A percentile compares a stretch with the other conserved stretches of the same genome.
phyloP scores from a whole-genome alignment of 2,113 vertebrate species.

The Alethe diademata region DNA sequence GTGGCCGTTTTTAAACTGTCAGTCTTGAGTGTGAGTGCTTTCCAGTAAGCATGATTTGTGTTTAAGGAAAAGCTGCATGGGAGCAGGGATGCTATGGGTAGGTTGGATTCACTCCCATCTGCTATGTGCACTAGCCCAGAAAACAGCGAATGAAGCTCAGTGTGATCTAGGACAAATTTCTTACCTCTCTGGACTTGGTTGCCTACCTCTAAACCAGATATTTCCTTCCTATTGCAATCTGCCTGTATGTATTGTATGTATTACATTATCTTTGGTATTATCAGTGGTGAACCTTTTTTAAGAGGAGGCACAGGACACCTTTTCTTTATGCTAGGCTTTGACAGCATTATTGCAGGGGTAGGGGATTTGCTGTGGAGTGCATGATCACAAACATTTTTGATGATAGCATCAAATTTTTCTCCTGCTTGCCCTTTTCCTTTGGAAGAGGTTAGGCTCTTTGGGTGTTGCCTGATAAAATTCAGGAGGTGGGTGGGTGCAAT shows the following conservation, averaged over 20 bases:
- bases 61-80: neutral
- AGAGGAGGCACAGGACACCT: neutral
- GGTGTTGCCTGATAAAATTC: conserved; percentile 20
- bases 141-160: neutral
- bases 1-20: neutral
- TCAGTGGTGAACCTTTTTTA: neutral
- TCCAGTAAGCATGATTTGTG: neutral
- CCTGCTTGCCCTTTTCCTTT: neutral
- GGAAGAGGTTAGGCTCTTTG: neutral
- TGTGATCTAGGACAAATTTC: neutral
- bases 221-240: neutral
- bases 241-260: neutral
- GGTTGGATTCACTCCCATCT: neutral
- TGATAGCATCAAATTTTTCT: conserved; percentile 4
- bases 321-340: neutral
- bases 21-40: neutral
- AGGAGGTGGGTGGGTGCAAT: neutral
- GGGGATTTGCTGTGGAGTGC: neutral
- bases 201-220: neutral
- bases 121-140: neutral
- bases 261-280: neutral
- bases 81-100: neutral
- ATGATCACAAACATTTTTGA: neutral
- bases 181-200: neutral
- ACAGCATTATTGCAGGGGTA: neutral